Percentiles rank a stretch among this genome's conserved stretches.
Conservation (phyloP, 2,797 vertebrate species). For the Schizopygopsis pylzovi region DNA sequence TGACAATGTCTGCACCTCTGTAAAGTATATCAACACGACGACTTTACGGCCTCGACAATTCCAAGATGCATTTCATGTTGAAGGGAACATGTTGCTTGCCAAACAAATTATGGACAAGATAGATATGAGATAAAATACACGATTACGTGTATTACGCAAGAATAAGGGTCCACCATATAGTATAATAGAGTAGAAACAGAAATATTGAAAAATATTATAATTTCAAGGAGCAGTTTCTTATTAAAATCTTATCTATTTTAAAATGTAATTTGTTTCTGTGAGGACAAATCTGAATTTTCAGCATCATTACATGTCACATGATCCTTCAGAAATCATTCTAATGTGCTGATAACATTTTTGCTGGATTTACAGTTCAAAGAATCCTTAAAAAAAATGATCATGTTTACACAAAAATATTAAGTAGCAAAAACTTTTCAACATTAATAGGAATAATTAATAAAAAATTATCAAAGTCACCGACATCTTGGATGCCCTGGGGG, state of each 20-base stretch:
- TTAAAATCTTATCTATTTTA: too few species aligned
- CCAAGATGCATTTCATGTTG: constrained; percentile 55
- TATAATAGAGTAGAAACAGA: too few species aligned
- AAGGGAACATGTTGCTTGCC: constrained; percentile 66
- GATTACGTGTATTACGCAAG: neutral
- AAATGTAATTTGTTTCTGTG: too few species aligned
- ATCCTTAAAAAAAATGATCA: neutral
- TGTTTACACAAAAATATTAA: neutral
- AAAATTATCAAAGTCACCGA: neutral
- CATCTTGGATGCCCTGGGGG: too few species aligned
- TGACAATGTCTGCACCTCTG: constrained; percentile 7
- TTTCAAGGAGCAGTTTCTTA: too few species aligned
- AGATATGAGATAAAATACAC: constrained; percentile 27
- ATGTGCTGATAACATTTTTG: neutral
- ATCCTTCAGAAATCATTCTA: neutral
- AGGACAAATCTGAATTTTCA: too few species aligned
- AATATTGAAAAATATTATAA: too few species aligned
- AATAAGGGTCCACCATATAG: neutral
- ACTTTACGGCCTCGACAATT: constrained; percentile 13
- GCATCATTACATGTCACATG: neutral
- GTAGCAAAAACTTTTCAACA: neutral
- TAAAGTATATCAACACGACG: constrained; percentile 45
- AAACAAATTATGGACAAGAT: constrained; percentile 47
- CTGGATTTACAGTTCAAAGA: neutral
- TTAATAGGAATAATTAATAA: neutral